A percentile compares a stretch with the other conserved stretches of the same genome.
Conservation (phyloP, 2,888 invertebrate genomes). For the Drepanosiphum platanoidis region DNA sequence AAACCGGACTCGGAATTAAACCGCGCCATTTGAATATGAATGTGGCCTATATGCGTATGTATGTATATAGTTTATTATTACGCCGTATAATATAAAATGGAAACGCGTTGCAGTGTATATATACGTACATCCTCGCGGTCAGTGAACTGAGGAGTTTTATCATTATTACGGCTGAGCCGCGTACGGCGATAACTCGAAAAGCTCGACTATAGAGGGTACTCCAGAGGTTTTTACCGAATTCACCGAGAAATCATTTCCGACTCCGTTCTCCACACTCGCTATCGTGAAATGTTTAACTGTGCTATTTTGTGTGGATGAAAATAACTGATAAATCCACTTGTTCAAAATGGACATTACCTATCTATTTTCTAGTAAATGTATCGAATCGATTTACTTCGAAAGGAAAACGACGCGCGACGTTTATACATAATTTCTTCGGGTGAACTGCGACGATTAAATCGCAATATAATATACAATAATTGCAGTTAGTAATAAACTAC, state of each 20-base stretch:
- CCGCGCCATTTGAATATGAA: constrained; percentile 57
- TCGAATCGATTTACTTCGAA: too few relatives aligned
- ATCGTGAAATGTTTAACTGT: too few relatives aligned
- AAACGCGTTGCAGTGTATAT: background rate
- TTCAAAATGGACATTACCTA: too few relatives aligned
- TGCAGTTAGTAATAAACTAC: too few relatives aligned
- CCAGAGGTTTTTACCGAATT: background rate
- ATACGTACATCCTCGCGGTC: background rate
- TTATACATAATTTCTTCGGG: too few relatives aligned
- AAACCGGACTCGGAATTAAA: constrained; percentile 57
- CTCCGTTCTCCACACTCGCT: too few relatives aligned
- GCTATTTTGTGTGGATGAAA: too few relatives aligned
- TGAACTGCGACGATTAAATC: too few relatives aligned
- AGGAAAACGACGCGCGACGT: too few relatives aligned
- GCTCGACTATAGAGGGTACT: background rate
- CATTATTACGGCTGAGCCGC: background rate
- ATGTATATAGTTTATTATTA: background rate
- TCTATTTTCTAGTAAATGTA: too few relatives aligned
- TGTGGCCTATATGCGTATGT: background rate
- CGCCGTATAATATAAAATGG: background rate
- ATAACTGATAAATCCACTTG: too few relatives aligned
- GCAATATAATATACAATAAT: too few relatives aligned
- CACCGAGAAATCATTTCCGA: background rate
- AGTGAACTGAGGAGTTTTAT: constrained; percentile 28
- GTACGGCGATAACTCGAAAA: background rate